Evolutionary conservation across 2,113 vertebrate genomes (phyloP).

Genomic region (Epinephelus lanceolatus): DNA sequence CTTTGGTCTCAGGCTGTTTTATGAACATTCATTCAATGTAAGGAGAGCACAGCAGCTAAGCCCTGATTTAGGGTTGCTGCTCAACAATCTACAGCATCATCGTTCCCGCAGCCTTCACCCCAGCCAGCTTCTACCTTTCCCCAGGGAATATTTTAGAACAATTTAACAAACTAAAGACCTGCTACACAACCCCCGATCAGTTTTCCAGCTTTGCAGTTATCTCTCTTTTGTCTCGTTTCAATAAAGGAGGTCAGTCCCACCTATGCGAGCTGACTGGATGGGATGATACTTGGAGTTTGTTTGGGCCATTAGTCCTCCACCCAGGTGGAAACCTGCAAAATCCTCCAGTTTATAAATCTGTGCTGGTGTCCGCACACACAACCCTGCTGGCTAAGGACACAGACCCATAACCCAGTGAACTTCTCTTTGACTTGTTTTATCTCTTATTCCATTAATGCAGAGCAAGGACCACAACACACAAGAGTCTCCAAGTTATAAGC

Average conservation of each 20-base stretch:
- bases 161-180: slow-evolving; percentile 7
- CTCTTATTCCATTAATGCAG: background rate
- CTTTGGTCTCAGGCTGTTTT: background rate
- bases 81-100: slow-evolving; percentile 58
- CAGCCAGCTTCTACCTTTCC: background rate
- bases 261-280: background rate
- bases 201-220: slow-evolving; percentile 19
- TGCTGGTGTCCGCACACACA: background rate
- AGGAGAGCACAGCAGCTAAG: slow-evolving; percentile 47
- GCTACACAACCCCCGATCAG: background rate
- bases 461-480: slow-evolving; percentile 9
- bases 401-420: slow-evolving; percentile 31
- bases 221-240: background rate
- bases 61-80: slow-evolving; percentile 36
- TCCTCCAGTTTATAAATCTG: background rate
- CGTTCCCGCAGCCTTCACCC: background rate
- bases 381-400: background rate
- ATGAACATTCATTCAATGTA: slow-evolving; percentile 16
- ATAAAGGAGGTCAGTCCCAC: background rate
- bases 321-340: background rate
- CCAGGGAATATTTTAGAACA: background rate
- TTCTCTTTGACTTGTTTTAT: background rate
- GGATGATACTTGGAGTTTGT: background rate
- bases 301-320: background rate
- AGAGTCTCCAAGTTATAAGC: slow-evolving; percentile 43